These are phyloP conservation scores for Enteromius afrohamiltoni DNA, from an alignment of 2,797 vertebrate species.

Conservation along the genomic window DNA sequence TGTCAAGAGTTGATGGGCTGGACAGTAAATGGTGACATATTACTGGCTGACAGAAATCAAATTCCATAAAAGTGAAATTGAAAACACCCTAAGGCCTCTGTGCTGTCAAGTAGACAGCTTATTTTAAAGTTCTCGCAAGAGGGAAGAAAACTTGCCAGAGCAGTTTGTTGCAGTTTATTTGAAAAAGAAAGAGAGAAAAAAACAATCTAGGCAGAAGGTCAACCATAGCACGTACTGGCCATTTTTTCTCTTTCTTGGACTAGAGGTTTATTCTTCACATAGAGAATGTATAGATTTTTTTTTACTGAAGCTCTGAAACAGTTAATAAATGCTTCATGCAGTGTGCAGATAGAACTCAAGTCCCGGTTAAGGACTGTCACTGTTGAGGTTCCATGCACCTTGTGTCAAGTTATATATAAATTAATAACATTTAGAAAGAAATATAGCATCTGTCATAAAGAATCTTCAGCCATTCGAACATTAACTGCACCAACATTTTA, in stretches of 20 bases:
- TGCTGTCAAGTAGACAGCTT: conserved; percentile 75
- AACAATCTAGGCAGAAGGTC: conserved; percentile 46
- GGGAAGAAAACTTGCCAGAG: conserved; percentile 61
- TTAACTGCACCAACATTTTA: background rate
- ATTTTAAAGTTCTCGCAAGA: conserved; percentile 74
- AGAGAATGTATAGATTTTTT: background rate
- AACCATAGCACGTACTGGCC: conserved; percentile 35
- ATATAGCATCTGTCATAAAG: background rate
- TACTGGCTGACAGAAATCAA: conserved; percentile 83
- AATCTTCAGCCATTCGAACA: background rate
- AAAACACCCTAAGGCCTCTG: conserved; percentile 75
- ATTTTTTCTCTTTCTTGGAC: conserved; percentile 38
- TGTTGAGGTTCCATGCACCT: background rate
- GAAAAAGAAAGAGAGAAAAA: conserved; percentile 44
- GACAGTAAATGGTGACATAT: conserved; percentile 80
- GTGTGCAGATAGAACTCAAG: background rate
- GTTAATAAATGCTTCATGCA: background rate
- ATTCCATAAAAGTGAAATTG: conserved; percentile 85
- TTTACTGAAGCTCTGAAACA: background rate
- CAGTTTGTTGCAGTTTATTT: conserved; percentile 67
- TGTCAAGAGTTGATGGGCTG: conserved; percentile 79
- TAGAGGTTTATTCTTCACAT: conserved; percentile 1
- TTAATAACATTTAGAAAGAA: background rate
- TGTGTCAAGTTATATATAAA: background rate
- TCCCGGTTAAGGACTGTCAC: background rate